Evolutionary conservation across 2,888 invertebrate species (phyloP), one percentile per base, ranked within the genome.

Genomic region (Caenorhabditis parvicauda): DNA sequence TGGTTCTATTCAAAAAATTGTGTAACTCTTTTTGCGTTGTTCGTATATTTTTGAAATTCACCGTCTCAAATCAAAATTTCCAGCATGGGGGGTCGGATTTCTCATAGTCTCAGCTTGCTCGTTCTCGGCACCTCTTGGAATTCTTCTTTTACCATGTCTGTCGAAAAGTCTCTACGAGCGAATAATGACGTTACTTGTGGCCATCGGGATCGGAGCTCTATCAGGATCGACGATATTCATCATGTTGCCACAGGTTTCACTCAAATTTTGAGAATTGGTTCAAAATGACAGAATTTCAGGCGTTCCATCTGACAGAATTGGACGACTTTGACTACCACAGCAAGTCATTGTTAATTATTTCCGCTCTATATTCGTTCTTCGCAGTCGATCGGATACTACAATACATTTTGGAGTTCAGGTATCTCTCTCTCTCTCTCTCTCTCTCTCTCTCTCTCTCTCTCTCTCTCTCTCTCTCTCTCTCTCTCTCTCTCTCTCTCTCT

Each of bases 51-150:
- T 25, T 19, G 27, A 28, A 2, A 45, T 59, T 54, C 47, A 5
- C 43, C 25, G n/a, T 19, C 19, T 4, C 25, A 44, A 2, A 29
- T 21, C 27, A 45, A 32, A 32, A 47, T 12, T 59, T 76, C 50
- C 69, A 78, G 78, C 75, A 17, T 77, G 76, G 76, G 70, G 70
- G 42, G 57, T 74, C 38, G 78, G 78, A n/a, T 59, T 78, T 32
- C 58, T 68, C n/a, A 70, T 78, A n/a, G 62, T 77, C n/a, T 73
- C 76, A 14, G 71, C 64, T 17, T 72, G 75, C 45, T 66, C 69
- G 12, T 73, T 74, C 50, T 68, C 73, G 21, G 74, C 77, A 35
- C 78, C 78, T 1, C 54, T 76, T 6, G 77, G 75, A n/a, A 75
- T 77, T 35, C 61, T 76, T 1, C 57, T 77, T 3, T 62, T 77